phyloP scores from a whole-genome alignment of 2,113 vertebrate species.

The Neopipo cinnamomea region DNA sequence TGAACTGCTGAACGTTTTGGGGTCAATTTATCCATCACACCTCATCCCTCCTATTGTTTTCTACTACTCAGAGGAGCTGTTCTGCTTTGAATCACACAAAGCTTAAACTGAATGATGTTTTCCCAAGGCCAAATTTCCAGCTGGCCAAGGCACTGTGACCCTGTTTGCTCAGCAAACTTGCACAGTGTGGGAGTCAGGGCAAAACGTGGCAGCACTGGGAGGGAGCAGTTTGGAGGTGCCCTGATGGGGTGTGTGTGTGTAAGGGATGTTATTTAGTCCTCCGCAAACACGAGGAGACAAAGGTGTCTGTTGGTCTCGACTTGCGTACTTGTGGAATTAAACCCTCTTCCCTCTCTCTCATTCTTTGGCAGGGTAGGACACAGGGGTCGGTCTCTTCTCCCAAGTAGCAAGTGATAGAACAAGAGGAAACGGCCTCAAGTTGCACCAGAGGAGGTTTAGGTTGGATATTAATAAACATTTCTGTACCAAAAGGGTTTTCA shows the following conservation, averaged over 20 bases:
- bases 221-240: not conserved
- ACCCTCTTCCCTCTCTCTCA: not conserved
- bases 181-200: not conserved
- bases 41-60: not conserved
- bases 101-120: not conserved
- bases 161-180: constrained; percentile 15
- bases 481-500: not conserved
- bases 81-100: not conserved
- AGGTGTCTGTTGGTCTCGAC: not conserved
- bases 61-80: not conserved
- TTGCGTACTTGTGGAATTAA: not conserved
- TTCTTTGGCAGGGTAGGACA: not conserved
- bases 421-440: not conserved
- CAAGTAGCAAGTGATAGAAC: fast-evolving
- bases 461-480: not conserved
- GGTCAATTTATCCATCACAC: not conserved
- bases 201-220: fast-evolving
- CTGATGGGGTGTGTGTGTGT: fast-evolving
- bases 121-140: not conserved
- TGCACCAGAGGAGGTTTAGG: not conserved
- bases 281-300: not conserved
- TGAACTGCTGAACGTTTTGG: not conserved
- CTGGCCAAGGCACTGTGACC: not conserved
- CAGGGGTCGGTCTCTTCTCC: fast-evolving
- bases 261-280: not conserved